A percentile compares a stretch with the other conserved stretches of the same genome.
These are phyloP conservation scores for Diachasmimorpha longicaudata DNA, from an alignment of 1,140 invertebrate species.

Conservation along the genomic window DNA sequence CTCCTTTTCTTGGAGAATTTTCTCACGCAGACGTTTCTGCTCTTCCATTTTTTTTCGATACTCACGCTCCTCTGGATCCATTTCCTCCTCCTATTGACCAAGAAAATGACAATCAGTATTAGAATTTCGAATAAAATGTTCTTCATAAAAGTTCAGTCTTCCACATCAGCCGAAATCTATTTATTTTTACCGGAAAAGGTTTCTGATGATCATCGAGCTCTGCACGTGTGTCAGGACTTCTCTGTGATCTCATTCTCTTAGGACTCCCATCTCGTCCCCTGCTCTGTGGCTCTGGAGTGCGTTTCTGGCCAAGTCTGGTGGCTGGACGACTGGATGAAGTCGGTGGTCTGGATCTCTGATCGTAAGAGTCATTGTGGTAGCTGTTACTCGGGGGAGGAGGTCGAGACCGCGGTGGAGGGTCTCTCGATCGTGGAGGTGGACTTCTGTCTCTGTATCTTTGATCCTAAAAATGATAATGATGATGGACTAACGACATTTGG, in stretches of 20 bases:
- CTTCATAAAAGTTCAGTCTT: no score
- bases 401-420: constrained; percentile 38
- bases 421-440: constrained; percentile 37
- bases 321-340: constrained; percentile 29
- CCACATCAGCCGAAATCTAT: not conserved
- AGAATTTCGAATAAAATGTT: constrained; percentile 6
- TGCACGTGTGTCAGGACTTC: constrained; percentile 38
- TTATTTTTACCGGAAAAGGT: constrained; percentile 36
- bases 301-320: constrained; percentile 37
- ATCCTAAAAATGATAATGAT: no score
- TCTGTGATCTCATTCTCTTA: constrained; percentile 37
- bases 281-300: constrained; percentile 32
- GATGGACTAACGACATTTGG: no score
- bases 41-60: constrained; percentile 72
- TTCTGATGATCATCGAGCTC: constrained; percentile 18
- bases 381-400: constrained; percentile 28
- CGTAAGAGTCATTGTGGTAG: constrained; percentile 42
- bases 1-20: constrained; percentile 68
- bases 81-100: constrained; percentile 54
- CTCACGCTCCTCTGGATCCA: constrained; percentile 69
- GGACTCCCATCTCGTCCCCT: constrained; percentile 35
- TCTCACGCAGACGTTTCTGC: constrained; percentile 68
- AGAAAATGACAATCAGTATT: constrained; percentile 16
- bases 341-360: constrained; percentile 37
- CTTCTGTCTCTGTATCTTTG: constrained; percentile 54